Evolutionary conservation across 2,113 vertebrate genomes (phyloP).

Genomic region (Glaucidium brasilianum): DNA sequence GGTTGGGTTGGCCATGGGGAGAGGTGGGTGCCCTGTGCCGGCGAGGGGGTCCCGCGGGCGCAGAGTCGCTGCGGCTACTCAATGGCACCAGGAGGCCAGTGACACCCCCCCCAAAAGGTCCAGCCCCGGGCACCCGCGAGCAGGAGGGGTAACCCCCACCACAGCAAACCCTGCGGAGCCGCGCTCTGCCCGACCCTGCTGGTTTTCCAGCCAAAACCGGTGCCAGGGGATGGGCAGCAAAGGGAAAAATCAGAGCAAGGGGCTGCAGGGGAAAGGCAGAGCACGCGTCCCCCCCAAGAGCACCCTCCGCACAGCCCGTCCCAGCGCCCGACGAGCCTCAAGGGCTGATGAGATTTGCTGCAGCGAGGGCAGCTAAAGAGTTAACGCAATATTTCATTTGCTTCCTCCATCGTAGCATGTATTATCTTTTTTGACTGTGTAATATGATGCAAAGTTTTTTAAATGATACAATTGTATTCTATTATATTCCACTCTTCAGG

Average conservation of each 20-base stretch:
- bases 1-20: neutral
- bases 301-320: rapidly evolving
- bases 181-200: rapidly evolving
- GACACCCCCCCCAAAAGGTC: neutral
- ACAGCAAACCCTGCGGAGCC: neutral
- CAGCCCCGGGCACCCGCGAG: rapidly evolving
- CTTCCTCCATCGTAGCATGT: neutral
- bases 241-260: neutral
- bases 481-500: constrained; percentile 56
- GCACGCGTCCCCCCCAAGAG: rapidly evolving
- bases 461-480: constrained; percentile 59
- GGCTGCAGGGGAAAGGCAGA: neutral
- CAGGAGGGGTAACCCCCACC: neutral
- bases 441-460: constrained; percentile 64
- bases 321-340: rapidly evolving
- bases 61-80: neutral
- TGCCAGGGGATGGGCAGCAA: neutral
- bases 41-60: rapidly evolving
- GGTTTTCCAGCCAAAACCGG: neutral
- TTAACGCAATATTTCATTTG: constrained; percentile 19
- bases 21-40: rapidly evolving
- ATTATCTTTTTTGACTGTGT: constrained; percentile 52
- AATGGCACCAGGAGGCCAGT: rapidly evolving
- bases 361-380: neutral
- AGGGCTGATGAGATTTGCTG: neutral